Evolutionary conservation across 1,140 invertebrate species (phyloP).

Genomic region (Drosophila bocki): DNA sequence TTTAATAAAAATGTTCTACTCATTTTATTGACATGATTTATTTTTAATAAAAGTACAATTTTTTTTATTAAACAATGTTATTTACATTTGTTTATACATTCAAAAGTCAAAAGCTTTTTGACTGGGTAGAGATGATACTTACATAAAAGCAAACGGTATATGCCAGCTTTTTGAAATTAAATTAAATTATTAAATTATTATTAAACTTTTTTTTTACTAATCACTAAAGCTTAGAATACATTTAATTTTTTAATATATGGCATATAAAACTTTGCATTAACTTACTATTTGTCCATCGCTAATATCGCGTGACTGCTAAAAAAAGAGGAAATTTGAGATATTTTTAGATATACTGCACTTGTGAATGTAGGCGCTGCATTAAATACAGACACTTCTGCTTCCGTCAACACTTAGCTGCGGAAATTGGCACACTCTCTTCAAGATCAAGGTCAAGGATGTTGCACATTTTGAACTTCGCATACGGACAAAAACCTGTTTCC

Average conservation of each 20-base stretch:
- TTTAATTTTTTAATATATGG: neutral
- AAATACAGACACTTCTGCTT: slow-evolving; percentile 44
- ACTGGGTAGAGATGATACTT: slow-evolving; percentile 3
- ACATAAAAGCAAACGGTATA: neutral
- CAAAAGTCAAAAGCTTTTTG: neutral
- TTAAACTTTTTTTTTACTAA: neutral
- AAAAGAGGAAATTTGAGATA: slow-evolving; percentile 30
- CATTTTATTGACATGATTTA: too few relatives aligned
- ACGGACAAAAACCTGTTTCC: slow-evolving; percentile 20
- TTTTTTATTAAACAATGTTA: too few relatives aligned
- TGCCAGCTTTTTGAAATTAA: neutral
- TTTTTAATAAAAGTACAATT: too few relatives aligned
- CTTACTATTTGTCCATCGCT: neutral
- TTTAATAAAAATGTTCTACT: neutral
- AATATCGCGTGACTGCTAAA: slow-evolving; percentile 52
- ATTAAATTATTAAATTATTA: neutral
- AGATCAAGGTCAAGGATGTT: slow-evolving; percentile 59
- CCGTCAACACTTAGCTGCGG: slow-evolving; percentile 68
- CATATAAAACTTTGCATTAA: neutral
- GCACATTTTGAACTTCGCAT: slow-evolving; percentile 13
- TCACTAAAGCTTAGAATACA: neutral
- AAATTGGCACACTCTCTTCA: slow-evolving; percentile 65
- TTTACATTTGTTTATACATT: neutral
- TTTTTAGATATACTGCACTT: slow-evolving; percentile 47
- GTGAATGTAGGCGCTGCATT: slow-evolving; percentile 35